phyloP scores from a whole-genome alignment of 2,797 vertebrate species.

The Protosalanx chinensis region DNA sequence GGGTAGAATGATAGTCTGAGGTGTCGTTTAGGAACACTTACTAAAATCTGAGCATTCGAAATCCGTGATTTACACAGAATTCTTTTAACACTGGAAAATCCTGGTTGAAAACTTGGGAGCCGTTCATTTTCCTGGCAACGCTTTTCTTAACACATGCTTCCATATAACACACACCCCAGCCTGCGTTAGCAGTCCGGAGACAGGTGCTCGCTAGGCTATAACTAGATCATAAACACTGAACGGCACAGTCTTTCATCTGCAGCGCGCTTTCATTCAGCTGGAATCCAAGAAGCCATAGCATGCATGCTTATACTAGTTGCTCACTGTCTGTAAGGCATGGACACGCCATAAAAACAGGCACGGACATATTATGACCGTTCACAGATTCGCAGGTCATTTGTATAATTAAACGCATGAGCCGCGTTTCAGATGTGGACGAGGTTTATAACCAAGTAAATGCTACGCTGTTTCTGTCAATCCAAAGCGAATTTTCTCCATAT shows the following conservation, averaged over 20 bases:
- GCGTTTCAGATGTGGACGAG: not conserved
- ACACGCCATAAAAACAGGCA: conserved; percentile 19
- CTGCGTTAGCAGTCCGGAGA: conserved; percentile 10
- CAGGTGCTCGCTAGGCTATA: not conserved
- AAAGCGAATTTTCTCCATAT: not conserved
- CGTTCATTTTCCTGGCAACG: not conserved
- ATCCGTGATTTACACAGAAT: not conserved
- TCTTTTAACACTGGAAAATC: not conserved
- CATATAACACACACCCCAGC: not conserved
- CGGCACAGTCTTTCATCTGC: conserved; percentile 18
- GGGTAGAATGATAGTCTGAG: not conserved
- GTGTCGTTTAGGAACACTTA: not conserved
- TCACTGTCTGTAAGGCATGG: conserved; percentile 15
- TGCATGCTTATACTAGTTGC: not conserved
- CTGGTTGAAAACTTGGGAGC: not conserved
- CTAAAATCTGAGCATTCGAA: not conserved
- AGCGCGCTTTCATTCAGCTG: conserved; percentile 13
- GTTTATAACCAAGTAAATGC: not conserved
- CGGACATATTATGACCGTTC: conserved; percentile 1
- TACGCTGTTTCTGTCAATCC: not conserved
- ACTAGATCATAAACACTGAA: conserved; percentile 21
- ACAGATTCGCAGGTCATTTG: conserved; percentile 10
- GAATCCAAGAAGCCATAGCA: conserved; percentile 20
- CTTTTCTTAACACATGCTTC: not conserved
- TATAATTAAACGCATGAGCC: conserved; percentile 4